phyloP scores from a whole-genome alignment of 2,113 vertebrate species.

The Danio rerio region DNA sequence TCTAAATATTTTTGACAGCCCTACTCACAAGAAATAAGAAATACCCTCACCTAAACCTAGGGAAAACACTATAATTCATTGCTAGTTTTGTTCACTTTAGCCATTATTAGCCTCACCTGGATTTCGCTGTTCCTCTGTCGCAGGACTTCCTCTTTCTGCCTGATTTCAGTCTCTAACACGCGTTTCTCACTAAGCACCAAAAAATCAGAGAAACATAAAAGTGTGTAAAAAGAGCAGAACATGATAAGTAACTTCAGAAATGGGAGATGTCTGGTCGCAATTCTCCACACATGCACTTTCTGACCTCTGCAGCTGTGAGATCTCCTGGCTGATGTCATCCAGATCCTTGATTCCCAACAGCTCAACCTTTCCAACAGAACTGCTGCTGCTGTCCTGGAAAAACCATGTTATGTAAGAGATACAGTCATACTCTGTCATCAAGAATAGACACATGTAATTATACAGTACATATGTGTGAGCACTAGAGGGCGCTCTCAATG shows the following conservation, averaged over 20 bases:
- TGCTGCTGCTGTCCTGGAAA: conserved; percentile 82
- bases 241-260: background rate
- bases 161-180: conserved; percentile 89
- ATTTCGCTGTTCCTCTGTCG: conserved; percentile 87
- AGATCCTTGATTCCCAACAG: conserved; percentile 92
- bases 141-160: conserved; percentile 88
- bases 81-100: too few species aligned
- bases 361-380: conserved; percentile 83
- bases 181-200: conserved; percentile 85
- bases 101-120: conserved; percentile 78
- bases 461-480: background rate
- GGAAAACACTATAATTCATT: too few species aligned
- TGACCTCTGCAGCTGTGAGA: conserved; percentile 95
- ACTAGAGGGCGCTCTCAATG: background rate
- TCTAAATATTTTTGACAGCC: too few species aligned
- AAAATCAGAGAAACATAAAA: background rate
- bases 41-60: too few species aligned
- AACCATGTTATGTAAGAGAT: conserved; percentile 34
- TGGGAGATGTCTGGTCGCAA: background rate
- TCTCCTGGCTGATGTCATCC: conserved; percentile 93
- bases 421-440: background rate
- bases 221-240: too few species aligned
- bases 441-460: background rate
- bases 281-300: conserved; percentile 1
- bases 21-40: too few species aligned